These are phyloP conservation scores for Paramormyrops hopkinsi DNA, from an alignment of 2,797 vertebrate species.

Conservation along the genomic window DNA sequence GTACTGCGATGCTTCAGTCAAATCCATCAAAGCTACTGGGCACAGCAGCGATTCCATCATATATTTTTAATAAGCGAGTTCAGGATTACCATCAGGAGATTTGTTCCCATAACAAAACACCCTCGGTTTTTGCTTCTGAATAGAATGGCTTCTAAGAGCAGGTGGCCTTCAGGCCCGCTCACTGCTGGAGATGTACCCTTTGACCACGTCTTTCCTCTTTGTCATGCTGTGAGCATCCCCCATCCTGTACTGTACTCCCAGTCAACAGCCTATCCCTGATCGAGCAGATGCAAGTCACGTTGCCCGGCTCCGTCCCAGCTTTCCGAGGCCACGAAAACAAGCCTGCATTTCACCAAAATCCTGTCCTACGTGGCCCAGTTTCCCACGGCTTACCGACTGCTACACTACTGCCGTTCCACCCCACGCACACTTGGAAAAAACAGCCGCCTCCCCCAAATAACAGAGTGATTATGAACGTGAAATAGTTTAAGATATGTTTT, in stretches of 20 bases:
- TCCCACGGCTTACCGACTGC: neutral
- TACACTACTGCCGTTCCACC: neutral
- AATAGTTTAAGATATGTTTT: neutral
- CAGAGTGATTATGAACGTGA: neutral
- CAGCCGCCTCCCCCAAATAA: neutral
- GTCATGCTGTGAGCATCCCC: neutral
- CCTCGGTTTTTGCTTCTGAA: neutral
- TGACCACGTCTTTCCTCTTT: neutral
- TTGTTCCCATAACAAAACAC: neutral
- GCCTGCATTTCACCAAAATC: neutral
- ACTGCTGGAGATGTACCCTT: neutral
- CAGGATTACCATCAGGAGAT: neutral
- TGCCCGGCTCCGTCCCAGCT: neutral
- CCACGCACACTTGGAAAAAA: neutral
- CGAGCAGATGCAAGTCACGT: neutral
- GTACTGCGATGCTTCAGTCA: neutral
- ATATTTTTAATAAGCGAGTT: neutral
- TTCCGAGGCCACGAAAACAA: neutral
- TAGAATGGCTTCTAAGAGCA: neutral
- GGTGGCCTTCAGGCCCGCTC: neutral
- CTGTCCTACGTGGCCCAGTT: neutral
- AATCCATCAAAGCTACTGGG: neutral
- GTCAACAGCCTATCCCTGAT: neutral
- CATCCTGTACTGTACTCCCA: neutral
- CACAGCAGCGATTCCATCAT: neutral